These are phyloP conservation scores for Talpa occidentalis DNA, from an alignment of 2,113 vertebrate genomes.

Conservation along the genomic window DNA sequence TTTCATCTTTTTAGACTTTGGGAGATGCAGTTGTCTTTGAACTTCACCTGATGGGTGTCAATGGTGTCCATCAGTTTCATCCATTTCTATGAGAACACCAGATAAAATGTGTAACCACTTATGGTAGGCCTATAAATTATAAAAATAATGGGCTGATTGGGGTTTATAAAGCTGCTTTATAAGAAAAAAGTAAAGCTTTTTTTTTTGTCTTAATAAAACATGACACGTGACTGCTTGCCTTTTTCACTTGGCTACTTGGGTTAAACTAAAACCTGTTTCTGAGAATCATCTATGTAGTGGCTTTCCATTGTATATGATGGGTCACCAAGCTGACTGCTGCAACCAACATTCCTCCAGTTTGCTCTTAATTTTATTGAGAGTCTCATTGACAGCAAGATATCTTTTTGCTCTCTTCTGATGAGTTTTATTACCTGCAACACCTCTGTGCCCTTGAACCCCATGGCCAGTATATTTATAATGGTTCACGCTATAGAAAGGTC, in stretches of 20 bases:
- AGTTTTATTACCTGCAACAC: not conserved
- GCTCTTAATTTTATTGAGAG: not conserved
- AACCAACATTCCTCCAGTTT: not conserved
- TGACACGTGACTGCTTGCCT: not conserved
- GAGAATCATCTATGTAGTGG: not conserved
- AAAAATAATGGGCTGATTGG: conserved; percentile 9
- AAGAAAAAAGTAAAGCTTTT: not conserved
- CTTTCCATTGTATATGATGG: not conserved
- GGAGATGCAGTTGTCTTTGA: conserved; percentile 34
- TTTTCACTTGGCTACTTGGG: conserved; percentile 1
- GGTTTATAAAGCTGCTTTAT: not conserved
- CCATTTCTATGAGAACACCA: conserved; percentile 28
- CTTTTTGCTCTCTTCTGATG: not conserved
- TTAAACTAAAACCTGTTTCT: not conserved
- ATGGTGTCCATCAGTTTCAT: not conserved
- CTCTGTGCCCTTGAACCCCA: not conserved
- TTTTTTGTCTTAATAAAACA: conserved; percentile 30
- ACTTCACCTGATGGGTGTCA: not conserved
- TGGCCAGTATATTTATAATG: not conserved
- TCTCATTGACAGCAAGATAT: not conserved
- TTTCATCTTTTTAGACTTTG: not conserved
- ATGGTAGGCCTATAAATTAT: not conserved
- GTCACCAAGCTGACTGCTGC: not conserved
- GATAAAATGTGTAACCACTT: not conserved
- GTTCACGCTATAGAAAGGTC: not conserved